Conservation (phyloP, 1,140 invertebrate genomes). For the Aricia agestis region DNA sequence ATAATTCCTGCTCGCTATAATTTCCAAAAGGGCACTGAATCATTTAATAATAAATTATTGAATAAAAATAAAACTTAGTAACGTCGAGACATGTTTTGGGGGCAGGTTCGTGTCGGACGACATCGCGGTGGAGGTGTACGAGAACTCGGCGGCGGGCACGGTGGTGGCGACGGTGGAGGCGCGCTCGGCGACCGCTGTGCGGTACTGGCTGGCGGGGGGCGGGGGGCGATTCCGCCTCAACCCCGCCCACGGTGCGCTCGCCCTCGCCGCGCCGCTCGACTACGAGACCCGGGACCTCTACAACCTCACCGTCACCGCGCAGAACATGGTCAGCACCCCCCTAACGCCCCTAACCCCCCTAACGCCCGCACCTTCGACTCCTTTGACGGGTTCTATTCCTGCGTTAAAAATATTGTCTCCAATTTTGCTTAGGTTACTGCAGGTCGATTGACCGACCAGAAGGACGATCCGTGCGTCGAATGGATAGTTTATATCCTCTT, state of each 20-base stretch:
- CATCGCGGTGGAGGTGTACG: slow-evolving; percentile 85
- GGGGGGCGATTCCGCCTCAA: slow-evolving; percentile 88
- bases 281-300: slow-evolving; percentile 86
- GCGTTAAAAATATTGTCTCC: no score
- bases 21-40: no score
- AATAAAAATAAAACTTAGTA: no score
- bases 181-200: slow-evolving; percentile 85
- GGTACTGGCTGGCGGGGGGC: slow-evolving; percentile 89
- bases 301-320: slow-evolving; percentile 89
- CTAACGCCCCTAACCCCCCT: no score
- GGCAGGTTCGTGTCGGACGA: slow-evolving; percentile 19
- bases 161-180: slow-evolving; percentile 87
- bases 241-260: slow-evolving; percentile 89
- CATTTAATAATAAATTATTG: no score
- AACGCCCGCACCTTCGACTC: no score
- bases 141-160: slow-evolving; percentile 87
- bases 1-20: no score
- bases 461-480: no score
- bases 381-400: no score
- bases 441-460: no score
- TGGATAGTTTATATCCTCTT: no score
- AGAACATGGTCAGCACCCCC: slow-evolving; percentile 87
- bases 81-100: slow-evolving; percentile 51
- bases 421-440: no score
- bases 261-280: slow-evolving; percentile 84